These are phyloP conservation scores for Magallana ariakensis DNA, from an alignment of 1,140 invertebrate genomes.

Conservation along the genomic window DNA sequence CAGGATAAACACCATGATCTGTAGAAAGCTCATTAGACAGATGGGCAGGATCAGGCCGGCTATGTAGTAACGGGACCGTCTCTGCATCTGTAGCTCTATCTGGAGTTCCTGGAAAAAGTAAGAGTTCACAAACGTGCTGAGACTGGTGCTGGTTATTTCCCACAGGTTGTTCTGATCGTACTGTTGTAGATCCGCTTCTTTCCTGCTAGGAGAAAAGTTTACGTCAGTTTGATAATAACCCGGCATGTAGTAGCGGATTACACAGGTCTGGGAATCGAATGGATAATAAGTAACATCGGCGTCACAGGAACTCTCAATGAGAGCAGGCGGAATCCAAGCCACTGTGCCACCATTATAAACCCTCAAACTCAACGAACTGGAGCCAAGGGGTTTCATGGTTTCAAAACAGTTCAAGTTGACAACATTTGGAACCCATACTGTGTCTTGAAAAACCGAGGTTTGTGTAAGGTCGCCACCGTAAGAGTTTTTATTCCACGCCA, in stretches of 20 bases:
- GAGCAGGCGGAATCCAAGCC: slow-evolving; percentile 38
- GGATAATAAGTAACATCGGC: slow-evolving; percentile 90
- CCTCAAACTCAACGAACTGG: background rate
- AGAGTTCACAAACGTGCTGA: background rate
- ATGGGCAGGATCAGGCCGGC: slow-evolving; percentile 82
- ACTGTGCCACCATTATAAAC: slow-evolving; percentile 39
- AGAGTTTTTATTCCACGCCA: background rate
- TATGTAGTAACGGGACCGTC: slow-evolving; percentile 74
- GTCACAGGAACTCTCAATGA: slow-evolving; percentile 87
- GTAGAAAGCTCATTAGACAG: slow-evolving; percentile 81
- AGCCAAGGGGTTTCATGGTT: slow-evolving; percentile 4
- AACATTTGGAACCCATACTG: slow-evolving; percentile 30
- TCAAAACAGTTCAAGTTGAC: slow-evolving; percentile 16
- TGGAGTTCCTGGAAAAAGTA: background rate
- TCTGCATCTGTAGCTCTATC: slow-evolving; percentile 63
- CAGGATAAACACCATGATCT: slow-evolving; percentile 82
- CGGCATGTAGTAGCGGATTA: slow-evolving; percentile 74
- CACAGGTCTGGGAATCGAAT: slow-evolving; percentile 85
- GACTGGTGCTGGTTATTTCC: slow-evolving; percentile 55
- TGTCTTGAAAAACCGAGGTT: slow-evolving; percentile 19
- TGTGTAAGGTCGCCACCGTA: slow-evolving; percentile 5
- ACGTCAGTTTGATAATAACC: slow-evolving; percentile 67
- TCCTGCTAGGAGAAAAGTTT: slow-evolving; percentile 80
- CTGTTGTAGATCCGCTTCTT: slow-evolving; percentile 80
- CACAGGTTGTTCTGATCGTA: slow-evolving; percentile 83